phyloP scores from a whole-genome alignment of 2,888 invertebrate species.

The Amblyteles armatorius region DNA sequence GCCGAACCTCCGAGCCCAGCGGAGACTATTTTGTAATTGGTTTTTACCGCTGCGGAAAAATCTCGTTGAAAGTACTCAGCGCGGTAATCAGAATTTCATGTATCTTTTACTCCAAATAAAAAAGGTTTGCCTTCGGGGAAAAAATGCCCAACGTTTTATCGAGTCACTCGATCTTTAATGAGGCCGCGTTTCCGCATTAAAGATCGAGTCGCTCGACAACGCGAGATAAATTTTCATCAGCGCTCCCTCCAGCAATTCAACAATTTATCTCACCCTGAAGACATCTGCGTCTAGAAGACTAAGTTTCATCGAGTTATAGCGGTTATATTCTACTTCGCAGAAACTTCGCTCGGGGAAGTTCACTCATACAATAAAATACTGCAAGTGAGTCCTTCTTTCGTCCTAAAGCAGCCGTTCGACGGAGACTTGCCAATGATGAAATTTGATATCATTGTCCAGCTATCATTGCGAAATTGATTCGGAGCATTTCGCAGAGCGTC shows the following conservation, averaged over 20 bases:
- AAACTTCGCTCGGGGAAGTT: too few relatives aligned
- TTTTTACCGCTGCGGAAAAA: background rate
- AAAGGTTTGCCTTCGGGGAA: background rate
- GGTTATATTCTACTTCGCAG: too few relatives aligned
- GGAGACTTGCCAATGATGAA: too few relatives aligned
- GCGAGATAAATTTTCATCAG: too few relatives aligned
- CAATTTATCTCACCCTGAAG: background rate
- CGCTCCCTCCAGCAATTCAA: too few relatives aligned
- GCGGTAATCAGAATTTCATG: background rate
- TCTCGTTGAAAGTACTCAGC: background rate
- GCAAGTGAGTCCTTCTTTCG: too few relatives aligned
- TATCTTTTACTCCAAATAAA: background rate
- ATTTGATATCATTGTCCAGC: background rate
- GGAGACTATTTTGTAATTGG: conserved; percentile 7
- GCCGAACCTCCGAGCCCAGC: background rate
- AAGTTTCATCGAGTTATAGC: too few relatives aligned
- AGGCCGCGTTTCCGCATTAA: too few relatives aligned
- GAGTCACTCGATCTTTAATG: background rate
- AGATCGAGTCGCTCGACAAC: background rate
- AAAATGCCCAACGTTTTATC: background rate
- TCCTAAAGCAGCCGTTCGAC: too few relatives aligned
- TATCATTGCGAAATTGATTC: conserved; percentile 26
- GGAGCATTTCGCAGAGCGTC: background rate
- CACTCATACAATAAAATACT: too few relatives aligned
- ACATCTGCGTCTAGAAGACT: background rate